Base-by-base conservation (phyloP, 2,113 vertebrate species). In the Baryphthengus martii region DNA sequence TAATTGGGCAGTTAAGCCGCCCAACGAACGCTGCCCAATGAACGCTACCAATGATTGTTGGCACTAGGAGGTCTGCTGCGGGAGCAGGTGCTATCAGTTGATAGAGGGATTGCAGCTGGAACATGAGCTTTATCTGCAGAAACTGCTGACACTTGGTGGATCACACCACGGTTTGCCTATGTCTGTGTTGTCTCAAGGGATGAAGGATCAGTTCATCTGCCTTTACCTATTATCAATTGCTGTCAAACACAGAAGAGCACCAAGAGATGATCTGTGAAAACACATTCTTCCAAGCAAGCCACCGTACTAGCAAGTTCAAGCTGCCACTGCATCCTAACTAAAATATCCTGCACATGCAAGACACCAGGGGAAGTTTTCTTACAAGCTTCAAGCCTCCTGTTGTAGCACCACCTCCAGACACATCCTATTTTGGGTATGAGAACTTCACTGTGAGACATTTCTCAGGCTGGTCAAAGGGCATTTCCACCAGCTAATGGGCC, bases 1-100 rank as follows among this genome's bases (percentile, higher is more conserved):
- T 55, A 63, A 42, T 23, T 63, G 35, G 11, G 24, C 0, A 0
- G 72, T 58, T 84, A 62, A 79, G 28, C 20, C n/a, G n/a, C n/a
- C 55, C 40, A 70, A 1, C n/a, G 25, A 55, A 39, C 39, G 16
- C 10, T 55, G n/a, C n/a, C 55, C 40, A 70, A 1, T 37, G 25
- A 55, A 39, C 39, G 16, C 10, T 55, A 20, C 40, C 53, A 35
- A 50, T 44, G 49, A 17, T 47, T 75, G 53, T 47, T 86, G 62
- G 55, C 53, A 24, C 62, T 29, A 15, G 25, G 42, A 72, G 19
- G 24, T 55, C 47, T 56, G 45, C 72, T 62, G n/a, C 3, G 3
- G 72, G 33, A 87, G 25, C 50, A 70, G 45, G 21, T 79, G 79
- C 19, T 73, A 1, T 25, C 0, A 0, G 71, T 49, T 70, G 67